A percentile compares a stretch with the other conserved stretches of the same genome.
These are phyloP conservation scores for Hololepta plana DNA, from an alignment of 2,888 invertebrate genomes.

Conservation along the genomic window DNA sequence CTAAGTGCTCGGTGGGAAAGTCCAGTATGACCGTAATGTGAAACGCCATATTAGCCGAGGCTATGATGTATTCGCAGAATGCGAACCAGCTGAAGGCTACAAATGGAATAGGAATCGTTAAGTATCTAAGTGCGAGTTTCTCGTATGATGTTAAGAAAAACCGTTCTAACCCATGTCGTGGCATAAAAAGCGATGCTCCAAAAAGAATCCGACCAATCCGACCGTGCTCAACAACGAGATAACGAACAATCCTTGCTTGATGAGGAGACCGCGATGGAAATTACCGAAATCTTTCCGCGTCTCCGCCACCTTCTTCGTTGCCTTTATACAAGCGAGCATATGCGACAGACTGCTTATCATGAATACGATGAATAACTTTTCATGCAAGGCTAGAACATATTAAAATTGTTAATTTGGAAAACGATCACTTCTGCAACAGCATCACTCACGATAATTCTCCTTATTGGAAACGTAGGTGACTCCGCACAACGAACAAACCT, in stretches of 20 bases:
- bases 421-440: neutral
- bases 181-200: conserved; percentile 76
- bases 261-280: conserved; percentile 16
- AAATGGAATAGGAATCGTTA: conserved; percentile 16
- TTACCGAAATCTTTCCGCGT: conserved; percentile 15
- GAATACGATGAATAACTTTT: conserved; percentile 81
- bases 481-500: conserved; percentile 72
- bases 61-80: conserved; percentile 80
- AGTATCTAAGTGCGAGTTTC: no score
- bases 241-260: conserved; percentile 57
- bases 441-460: conserved; percentile 82
- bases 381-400: conserved; percentile 57
- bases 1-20: conserved; percentile 64
- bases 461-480: conserved; percentile 87
- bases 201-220: conserved; percentile 73
- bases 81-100: conserved; percentile 92
- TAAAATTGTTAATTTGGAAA: conserved; percentile 1
- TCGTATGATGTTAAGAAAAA: neutral
- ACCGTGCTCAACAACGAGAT: conserved; percentile 62
- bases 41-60: conserved; percentile 83
- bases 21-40: conserved; percentile 76
- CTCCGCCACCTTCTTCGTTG: conserved; percentile 23
- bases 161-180: conserved; percentile 66
- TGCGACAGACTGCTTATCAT: conserved; percentile 71
- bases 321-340: conserved; percentile 58